Base-by-base conservation (phyloP, 1,140 invertebrate genomes). In the Bombus haemorrhoidalis region DNA sequence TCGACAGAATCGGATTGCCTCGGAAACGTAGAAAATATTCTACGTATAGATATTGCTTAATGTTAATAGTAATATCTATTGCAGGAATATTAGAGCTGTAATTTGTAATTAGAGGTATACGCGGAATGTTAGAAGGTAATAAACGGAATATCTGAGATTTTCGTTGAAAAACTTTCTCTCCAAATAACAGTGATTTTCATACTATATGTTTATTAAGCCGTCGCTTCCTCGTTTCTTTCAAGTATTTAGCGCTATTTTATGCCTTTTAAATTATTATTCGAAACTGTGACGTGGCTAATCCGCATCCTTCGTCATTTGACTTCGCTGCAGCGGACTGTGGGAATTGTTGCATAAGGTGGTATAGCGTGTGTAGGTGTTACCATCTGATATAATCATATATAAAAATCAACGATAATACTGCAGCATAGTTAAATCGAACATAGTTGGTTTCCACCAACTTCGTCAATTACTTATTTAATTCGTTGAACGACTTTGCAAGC, bases 341-440 rank as follows among this genome's bases (percentile, higher is more conserved):
- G 78, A 86, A 86, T 81, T 13, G 37, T 86, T 86, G 72, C 84
- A 81, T 68, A 81, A 86, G 69, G 28, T 53, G 10, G 78, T 59
- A 68, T 79, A 47, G 34, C 9, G 47, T 71, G 75, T 43, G 43
- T 69, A 72, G 77, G 59, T 75, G 84, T 68, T 74, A 59, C 47
- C 43, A 57, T 12, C 32, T 34, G 43, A 64, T 73, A 34, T 57
- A 85, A 57, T 66, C 47, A 0, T 53, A 53, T 22, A 53, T 22
- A 53, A 53, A 53, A 53, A 53, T 22, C 47, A 22, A 53, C 5
- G 47, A 53, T 53, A 22, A 53, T 53, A 8, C 47, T 22, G 1
- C 47, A 18, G 4, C 43, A 74, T 85, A 57, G 74, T 57, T 81
- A 80, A 34, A 85, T 39, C 13, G 13, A 39, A 57, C 39, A 15